These are phyloP conservation scores for Lamellibrachia satsuma DNA, from an alignment of 2,888 invertebrate genomes.

Conservation along the genomic window DNA sequence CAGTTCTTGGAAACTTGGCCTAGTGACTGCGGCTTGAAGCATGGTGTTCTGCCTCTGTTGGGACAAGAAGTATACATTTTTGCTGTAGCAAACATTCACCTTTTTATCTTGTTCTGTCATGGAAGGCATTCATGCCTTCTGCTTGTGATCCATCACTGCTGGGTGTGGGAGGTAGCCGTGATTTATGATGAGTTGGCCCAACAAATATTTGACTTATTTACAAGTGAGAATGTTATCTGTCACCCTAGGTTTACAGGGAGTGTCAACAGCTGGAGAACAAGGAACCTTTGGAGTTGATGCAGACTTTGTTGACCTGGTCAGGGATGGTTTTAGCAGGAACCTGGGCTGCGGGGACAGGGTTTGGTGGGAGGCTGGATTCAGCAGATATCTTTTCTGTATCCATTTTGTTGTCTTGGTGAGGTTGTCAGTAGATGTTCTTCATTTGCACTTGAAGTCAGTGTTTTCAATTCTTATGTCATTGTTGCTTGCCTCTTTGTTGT, in stretches of 20 bases:
- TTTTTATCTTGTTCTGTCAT: background rate
- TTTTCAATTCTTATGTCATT: background rate
- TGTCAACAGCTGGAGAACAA: background rate
- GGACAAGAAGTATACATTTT: background rate
- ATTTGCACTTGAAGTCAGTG: background rate
- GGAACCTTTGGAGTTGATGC: background rate
- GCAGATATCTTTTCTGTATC: too few species aligned
- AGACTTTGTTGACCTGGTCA: background rate
- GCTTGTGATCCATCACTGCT: background rate
- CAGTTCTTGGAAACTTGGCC: background rate
- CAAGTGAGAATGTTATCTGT: background rate
- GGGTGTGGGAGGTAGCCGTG: background rate
- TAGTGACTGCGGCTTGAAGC: background rate
- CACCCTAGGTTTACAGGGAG: background rate
- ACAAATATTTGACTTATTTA: background rate
- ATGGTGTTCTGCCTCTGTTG: background rate
- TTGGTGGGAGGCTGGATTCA: too few species aligned
- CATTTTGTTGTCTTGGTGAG: background rate
- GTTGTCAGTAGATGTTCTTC: background rate
- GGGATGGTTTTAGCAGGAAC: too few species aligned
- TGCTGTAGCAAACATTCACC: background rate
- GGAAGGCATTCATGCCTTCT: background rate
- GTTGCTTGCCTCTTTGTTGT: background rate
- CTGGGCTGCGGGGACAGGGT: too few species aligned
- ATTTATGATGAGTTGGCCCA: background rate